These are phyloP conservation scores for Lasaia peninsularis DNA, from an alignment of 1,140 invertebrate species.

Conservation along the genomic window DNA sequence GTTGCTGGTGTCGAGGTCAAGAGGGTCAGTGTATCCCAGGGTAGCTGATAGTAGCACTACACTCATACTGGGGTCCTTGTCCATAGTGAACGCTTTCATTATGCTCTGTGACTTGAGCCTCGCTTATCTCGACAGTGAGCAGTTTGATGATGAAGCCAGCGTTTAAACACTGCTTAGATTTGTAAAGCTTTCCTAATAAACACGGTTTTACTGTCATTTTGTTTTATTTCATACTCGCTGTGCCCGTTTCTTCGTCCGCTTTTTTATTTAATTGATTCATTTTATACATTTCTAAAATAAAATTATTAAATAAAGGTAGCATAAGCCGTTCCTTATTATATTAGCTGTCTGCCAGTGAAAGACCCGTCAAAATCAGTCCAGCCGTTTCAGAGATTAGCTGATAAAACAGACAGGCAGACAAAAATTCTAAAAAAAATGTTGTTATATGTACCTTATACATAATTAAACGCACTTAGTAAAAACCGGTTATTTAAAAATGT, in stretches of 20 bases:
- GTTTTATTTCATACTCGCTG: background rate
- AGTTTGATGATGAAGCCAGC: conserved; percentile 58
- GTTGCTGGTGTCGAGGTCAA: conserved; percentile 39
- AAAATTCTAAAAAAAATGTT: too few relatives aligned
- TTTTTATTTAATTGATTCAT: too few relatives aligned
- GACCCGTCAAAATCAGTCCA: too few relatives aligned
- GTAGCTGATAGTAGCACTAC: conserved; percentile 47
- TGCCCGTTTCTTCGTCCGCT: background rate
- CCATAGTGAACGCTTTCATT: conserved; percentile 46
- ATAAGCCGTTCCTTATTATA: too few relatives aligned
- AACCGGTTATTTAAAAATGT: too few relatives aligned
- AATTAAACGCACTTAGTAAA: too few relatives aligned
- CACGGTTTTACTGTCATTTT: background rate
- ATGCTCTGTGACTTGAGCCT: conserved; percentile 62
- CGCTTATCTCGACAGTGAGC: conserved; percentile 64
- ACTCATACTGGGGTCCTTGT: conserved; percentile 37
- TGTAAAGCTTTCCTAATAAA: conserved; percentile 2
- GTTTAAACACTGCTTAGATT: conserved; percentile 31
- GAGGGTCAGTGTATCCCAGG: conserved; percentile 33
- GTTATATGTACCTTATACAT: too few relatives aligned
- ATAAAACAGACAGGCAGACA: too few relatives aligned
- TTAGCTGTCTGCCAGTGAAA: too few relatives aligned
- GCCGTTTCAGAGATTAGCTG: too few relatives aligned
- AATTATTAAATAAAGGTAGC: too few relatives aligned
- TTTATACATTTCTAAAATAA: too few relatives aligned